These are phyloP conservation scores for Cryptoleucopteryx plumbea DNA, from an alignment of 2,113 vertebrate species.

Conservation along the genomic window DNA sequence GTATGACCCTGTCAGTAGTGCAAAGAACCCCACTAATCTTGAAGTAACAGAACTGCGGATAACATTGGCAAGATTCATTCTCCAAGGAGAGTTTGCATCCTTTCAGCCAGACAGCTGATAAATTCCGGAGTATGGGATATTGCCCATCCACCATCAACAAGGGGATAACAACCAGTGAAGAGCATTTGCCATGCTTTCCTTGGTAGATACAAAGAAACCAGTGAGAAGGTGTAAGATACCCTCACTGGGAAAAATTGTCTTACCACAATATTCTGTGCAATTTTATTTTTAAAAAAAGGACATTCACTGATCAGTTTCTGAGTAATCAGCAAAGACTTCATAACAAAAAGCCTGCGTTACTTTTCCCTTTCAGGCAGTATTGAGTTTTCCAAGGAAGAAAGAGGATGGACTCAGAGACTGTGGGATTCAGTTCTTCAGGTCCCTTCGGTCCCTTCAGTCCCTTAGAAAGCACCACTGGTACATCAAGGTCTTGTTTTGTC, in stretches of 20 bases:
- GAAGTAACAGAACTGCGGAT: background rate
- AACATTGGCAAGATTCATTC: background rate
- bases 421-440: background rate
- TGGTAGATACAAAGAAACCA: background rate
- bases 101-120: background rate
- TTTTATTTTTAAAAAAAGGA: background rate
- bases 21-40: background rate
- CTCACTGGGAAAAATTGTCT: background rate
- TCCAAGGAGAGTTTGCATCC: background rate
- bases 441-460: background rate
- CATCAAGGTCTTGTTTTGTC: background rate
- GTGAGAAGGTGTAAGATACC: background rate
- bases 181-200: background rate
- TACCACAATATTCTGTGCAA: background rate
- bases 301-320: background rate
- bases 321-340: background rate
- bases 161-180: fast-evolving
- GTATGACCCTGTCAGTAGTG: background rate
- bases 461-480: background rate
- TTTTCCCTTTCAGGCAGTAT: background rate
- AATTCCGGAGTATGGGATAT: background rate
- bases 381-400: background rate
- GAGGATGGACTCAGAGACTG: background rate
- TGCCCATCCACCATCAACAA: background rate
- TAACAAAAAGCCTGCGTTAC: background rate